Percentiles rank a stretch among this genome's conserved stretches.
Evolutionary conservation across 2,888 invertebrate genomes (phyloP).

Genomic region (Agrotis puta): DNA sequence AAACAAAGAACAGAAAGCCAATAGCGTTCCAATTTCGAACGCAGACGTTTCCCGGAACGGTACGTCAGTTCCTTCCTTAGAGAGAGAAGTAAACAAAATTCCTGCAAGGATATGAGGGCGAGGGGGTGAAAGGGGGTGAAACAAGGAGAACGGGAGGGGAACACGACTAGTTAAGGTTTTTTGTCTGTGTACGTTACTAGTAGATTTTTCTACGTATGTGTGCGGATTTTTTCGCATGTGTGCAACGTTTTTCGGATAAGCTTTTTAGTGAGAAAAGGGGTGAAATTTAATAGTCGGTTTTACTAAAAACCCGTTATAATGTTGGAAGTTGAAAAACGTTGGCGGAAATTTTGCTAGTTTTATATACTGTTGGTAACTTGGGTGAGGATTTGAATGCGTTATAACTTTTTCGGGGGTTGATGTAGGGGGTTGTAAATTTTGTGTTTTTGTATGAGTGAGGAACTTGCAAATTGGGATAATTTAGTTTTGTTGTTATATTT

Average conservation of each 20-base stretch:
- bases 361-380: constrained; percentile 56
- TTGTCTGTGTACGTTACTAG: constrained; percentile 82
- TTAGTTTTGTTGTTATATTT: constrained; percentile 1
- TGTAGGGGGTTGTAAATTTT: constrained; percentile 38
- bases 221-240: constrained; percentile 67
- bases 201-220: constrained; percentile 58
- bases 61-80: constrained; percentile 82
- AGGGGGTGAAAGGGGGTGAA: constrained; percentile 56
- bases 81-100: constrained; percentile 90
- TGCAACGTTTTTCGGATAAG: constrained; percentile 78
- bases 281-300: constrained; percentile 77
- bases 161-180: constrained; percentile 87
- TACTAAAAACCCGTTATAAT: constrained; percentile 71
- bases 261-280: constrained; percentile 79
- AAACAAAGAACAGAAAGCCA: constrained; percentile 75
- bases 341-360: constrained; percentile 57
- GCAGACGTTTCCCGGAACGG: constrained; percentile 78
- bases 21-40: constrained; percentile 84
- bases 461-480: constrained; percentile 18
- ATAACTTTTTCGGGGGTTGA: constrained; percentile 45
- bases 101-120: constrained; percentile 89
- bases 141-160: constrained; percentile 52
- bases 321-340: constrained; percentile 66
- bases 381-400: constrained; percentile 55
- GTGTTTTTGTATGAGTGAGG: constrained; percentile 20